A percentile compares a stretch with the other conserved stretches of the same genome.
These are phyloP conservation scores for Lysandra coridon DNA, from an alignment of 2,888 invertebrate species.

Conservation along the genomic window DNA sequence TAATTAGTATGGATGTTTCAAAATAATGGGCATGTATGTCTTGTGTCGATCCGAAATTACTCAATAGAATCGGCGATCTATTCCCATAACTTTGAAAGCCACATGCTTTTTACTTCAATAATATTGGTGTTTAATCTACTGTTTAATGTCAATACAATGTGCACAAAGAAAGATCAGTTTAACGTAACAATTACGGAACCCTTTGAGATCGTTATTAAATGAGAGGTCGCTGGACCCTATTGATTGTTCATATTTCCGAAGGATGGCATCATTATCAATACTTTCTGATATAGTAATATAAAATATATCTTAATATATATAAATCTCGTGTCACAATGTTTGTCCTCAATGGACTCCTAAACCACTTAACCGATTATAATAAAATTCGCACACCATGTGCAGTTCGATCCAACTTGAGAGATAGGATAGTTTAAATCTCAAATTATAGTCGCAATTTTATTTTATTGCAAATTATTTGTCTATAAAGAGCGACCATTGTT, in stretches of 20 bases:
- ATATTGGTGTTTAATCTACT: neutral
- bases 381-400: no score
- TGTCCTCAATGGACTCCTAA: no score
- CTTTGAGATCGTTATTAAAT: neutral
- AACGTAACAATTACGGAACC: conserved; percentile 10
- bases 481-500: no score
- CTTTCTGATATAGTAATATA: no score
- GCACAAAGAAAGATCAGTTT: neutral
- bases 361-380: no score
- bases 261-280: neutral
- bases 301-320: no score
- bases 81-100: neutral
- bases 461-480: no score
- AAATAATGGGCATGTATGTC: no score
- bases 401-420: no score
- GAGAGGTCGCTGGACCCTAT: conserved; percentile 3
- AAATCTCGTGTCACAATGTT: no score
- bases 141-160: neutral
- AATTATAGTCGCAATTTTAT: no score
- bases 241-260: conserved; percentile 16
- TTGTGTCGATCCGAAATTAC: neutral
- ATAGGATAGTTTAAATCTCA: no score
- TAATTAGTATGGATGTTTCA: neutral
- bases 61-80: neutral
- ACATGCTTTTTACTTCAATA: neutral